These are phyloP conservation scores for Oplegnathus fasciatus DNA, from an alignment of 2,113 vertebrate genomes.

Conservation along the genomic window DNA sequence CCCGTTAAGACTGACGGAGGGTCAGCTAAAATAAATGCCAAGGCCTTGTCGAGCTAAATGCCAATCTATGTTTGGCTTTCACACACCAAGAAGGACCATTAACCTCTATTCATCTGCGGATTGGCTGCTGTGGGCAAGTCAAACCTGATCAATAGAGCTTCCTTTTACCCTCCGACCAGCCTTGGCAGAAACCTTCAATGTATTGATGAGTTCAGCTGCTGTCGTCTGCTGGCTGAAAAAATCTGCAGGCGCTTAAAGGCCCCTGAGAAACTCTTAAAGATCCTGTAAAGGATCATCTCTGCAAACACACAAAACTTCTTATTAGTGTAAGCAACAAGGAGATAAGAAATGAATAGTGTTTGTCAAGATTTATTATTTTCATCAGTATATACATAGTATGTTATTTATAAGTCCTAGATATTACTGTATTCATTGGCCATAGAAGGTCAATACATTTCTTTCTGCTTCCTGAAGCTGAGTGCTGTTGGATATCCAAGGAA, in stretches of 20 bases:
- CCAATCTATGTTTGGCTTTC: slow-evolving; percentile 74
- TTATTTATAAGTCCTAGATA: neutral
- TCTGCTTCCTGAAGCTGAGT: neutral
- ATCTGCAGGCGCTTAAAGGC: slow-evolving; percentile 18
- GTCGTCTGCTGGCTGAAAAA: slow-evolving; percentile 15
- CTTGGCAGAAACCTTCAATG: slow-evolving; percentile 57
- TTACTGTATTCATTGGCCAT: neutral
- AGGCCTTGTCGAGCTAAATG: slow-evolving; percentile 62
- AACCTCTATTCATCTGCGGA: slow-evolving; percentile 70
- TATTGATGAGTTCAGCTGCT: slow-evolving; percentile 58
- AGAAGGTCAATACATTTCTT: neutral
- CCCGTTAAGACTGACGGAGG: slow-evolving; percentile 37
- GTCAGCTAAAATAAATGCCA: slow-evolving; percentile 64
- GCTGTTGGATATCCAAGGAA: neutral
- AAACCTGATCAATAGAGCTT: slow-evolving; percentile 68
- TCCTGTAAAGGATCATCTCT: slow-evolving; percentile 1
- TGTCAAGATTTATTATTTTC: slow-evolving; percentile 5
- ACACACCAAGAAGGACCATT: slow-evolving; percentile 56
- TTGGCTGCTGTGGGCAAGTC: slow-evolving; percentile 57
- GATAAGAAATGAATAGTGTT: neutral
- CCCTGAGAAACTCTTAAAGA: slow-evolving; percentile 17
- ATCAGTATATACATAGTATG: neutral
- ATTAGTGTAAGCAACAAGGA: neutral
- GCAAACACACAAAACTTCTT: neutral
- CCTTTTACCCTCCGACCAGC: slow-evolving; percentile 58